A percentile compares a stretch with the other conserved stretches of the same genome.
Conservation (phyloP, 2,888 invertebrate species). For the Opisthograptis luteolata region DNA sequence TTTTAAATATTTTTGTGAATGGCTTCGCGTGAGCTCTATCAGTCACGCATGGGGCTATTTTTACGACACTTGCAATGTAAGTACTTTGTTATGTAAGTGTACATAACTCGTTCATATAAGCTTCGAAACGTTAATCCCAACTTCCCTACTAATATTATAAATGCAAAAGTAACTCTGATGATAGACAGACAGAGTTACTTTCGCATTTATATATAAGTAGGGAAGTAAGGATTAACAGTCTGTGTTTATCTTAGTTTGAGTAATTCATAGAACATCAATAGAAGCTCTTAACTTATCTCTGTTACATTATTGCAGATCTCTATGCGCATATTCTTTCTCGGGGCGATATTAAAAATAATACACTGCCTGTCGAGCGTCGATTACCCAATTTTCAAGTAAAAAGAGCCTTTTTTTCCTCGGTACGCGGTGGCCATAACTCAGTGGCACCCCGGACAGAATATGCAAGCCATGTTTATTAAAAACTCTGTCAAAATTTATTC, state of each 20-base stretch:
- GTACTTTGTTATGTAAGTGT: not conserved
- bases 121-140: no score
- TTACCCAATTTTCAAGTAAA: slow-evolving; percentile 72
- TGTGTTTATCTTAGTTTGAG: no score
- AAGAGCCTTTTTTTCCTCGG: slow-evolving; percentile 50
- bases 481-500: no score
- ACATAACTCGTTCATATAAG: no score
- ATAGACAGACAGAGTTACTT: no score
- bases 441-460: slow-evolving; percentile 25
- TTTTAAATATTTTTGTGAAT: slow-evolving; percentile 18
- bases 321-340: slow-evolving; percentile 46
- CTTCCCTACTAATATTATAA: no score
- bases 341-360: slow-evolving; percentile 64
- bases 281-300: not conserved
- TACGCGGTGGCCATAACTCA: slow-evolving; percentile 24
- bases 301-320: slow-evolving; percentile 28
- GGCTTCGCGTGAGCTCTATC: slow-evolving; percentile 14
- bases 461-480: no score
- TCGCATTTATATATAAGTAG: no score
- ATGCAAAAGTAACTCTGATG: no score
- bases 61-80: slow-evolving; percentile 1
- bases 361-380: slow-evolving; percentile 60
- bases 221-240: no score
- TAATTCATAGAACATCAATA: no score
- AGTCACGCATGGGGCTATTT: slow-evolving; percentile 3